Conservation (phyloP, 1,140 invertebrate species). For the Colletes gigas region DNA sequence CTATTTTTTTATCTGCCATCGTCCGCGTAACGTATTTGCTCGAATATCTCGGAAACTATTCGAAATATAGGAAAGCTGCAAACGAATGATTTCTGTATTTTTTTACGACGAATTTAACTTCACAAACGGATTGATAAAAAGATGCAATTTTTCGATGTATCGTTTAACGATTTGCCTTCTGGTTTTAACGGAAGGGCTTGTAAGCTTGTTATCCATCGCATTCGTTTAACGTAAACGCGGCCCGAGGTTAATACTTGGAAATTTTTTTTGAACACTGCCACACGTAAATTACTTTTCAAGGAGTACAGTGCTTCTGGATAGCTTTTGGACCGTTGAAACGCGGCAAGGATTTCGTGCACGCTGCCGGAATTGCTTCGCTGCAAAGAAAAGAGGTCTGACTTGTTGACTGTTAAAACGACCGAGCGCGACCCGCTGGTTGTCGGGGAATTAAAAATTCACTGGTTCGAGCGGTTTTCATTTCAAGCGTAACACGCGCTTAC, state of each 20-base stretch:
- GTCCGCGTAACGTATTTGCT: no score
- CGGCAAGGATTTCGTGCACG: neutral
- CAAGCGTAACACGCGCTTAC: neutral
- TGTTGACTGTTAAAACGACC: neutral
- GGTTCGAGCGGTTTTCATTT: neutral
- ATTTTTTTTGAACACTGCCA: neutral
- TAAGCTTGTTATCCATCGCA: neutral
- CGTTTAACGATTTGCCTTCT: conserved; percentile 1
- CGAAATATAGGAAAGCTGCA: no score
- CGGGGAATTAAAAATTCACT: neutral
- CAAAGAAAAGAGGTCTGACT: no score
- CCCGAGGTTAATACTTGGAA: no score
- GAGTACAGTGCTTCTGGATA: neutral
- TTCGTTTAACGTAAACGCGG: no score
- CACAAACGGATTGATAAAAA: no score
- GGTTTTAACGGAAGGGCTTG: conserved; percentile 7
- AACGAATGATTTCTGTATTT: no score
- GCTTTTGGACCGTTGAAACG: neutral
- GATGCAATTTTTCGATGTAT: no score
- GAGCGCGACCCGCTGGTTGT: neutral
- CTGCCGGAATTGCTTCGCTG: neutral
- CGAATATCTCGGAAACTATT: no score
- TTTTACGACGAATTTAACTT: no score
- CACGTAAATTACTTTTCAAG: neutral
- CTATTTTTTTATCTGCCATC: no score